A percentile compares a stretch with the other conserved stretches of the same genome.
These are phyloP conservation scores for Rhadinocentrus ornatus DNA, from an alignment of 2,797 vertebrate species.

Conservation along the genomic window DNA sequence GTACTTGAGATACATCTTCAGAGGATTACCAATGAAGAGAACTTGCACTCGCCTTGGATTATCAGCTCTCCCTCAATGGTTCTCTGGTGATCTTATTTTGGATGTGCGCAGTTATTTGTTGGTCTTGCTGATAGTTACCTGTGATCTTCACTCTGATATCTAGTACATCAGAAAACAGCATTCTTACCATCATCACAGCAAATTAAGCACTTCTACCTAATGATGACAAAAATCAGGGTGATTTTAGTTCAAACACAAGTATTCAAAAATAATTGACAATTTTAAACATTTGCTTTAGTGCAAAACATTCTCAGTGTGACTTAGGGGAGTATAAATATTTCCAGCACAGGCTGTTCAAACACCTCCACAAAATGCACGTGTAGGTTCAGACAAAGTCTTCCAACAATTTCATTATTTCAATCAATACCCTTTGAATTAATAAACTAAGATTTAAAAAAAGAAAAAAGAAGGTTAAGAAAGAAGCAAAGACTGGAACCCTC, in stretches of 20 bases:
- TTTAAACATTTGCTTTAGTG: conserved; percentile 5
- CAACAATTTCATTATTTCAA: conserved; percentile 66
- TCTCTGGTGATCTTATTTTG: neutral
- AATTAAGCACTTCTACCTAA: neutral
- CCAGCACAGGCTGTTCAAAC: conserved; percentile 44
- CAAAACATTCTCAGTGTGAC: conserved; percentile 16
- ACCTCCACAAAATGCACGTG: conserved; percentile 34
- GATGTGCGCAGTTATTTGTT: neutral
- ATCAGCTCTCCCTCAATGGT: neutral
- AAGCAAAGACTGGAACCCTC: conserved; percentile 55
- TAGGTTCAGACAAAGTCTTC: conserved; percentile 49
- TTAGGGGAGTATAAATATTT: conserved; percentile 44
- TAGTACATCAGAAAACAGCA: neutral
- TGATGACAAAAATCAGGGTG: neutral
- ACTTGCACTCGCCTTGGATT: neutral
- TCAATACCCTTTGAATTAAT: conserved; percentile 70
- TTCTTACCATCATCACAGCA: neutral
- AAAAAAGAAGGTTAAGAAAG: conserved; percentile 59
- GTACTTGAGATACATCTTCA: neutral
- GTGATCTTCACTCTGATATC: neutral
- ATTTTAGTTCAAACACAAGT: neutral
- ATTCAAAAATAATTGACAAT: neutral
- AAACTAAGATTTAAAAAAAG: conserved; percentile 58
- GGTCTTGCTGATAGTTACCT: neutral
- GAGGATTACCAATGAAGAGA: neutral